Percentiles rank a stretch among this genome's conserved stretches.
These are phyloP conservation scores for Microctenopoma lineatum DNA, from an alignment of 2,797 vertebrate genomes.

Conservation along the genomic window DNA sequence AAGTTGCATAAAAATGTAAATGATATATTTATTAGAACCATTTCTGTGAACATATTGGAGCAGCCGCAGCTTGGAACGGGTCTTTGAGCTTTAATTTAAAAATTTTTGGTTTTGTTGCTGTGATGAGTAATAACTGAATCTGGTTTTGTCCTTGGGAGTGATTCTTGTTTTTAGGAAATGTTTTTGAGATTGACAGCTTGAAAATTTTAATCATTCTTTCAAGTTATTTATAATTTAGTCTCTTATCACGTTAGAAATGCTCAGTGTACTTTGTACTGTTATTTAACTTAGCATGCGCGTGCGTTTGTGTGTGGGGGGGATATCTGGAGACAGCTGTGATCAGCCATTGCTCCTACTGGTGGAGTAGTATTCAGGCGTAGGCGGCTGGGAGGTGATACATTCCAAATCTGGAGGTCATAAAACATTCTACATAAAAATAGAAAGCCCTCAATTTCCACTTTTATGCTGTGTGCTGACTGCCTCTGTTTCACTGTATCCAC, in stretches of 20 bases:
- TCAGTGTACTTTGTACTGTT: background rate
- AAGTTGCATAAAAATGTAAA: background rate
- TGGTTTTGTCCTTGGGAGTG: background rate
- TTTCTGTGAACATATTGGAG: background rate
- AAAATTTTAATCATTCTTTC: background rate
- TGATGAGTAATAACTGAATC: background rate
- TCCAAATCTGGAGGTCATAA: slow-evolving; percentile 78
- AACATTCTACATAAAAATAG: slow-evolving; percentile 73
- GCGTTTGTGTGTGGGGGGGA: slow-evolving; percentile 17
- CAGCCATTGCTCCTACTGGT: slow-evolving; percentile 40
- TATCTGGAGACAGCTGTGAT: slow-evolving; percentile 66
- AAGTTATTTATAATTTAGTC: slow-evolving; percentile 13
- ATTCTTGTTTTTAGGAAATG: background rate
- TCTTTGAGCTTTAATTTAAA: background rate
- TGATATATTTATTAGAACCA: background rate
- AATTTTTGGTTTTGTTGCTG: background rate
- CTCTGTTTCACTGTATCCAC: slow-evolving; percentile 21
- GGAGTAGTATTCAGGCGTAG: slow-evolving; percentile 63
- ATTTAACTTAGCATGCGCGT: slow-evolving; percentile 4
- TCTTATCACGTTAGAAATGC: background rate
- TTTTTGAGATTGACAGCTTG: too few species aligned
- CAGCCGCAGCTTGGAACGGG: background rate
- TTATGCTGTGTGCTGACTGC: slow-evolving; percentile 25
- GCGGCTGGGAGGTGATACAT: slow-evolving; percentile 73
- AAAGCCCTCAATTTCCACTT: slow-evolving; percentile 62